Base-by-base conservation (phyloP, 2,797 vertebrate genomes). In the Sus cebifrons region DNA sequence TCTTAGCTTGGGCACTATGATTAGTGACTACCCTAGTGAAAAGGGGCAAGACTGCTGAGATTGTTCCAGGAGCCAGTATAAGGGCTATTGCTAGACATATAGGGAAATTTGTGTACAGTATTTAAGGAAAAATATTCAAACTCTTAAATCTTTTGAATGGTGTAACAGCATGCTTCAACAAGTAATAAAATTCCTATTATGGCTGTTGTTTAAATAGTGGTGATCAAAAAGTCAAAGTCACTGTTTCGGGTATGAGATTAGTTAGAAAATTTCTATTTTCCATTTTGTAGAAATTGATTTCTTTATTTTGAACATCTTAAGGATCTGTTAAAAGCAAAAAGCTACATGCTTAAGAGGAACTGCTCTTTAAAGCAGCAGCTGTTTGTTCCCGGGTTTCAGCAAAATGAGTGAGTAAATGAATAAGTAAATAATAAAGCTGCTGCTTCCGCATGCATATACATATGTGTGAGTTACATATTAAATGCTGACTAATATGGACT, bases 221-320 rank as follows among this genome's bases (percentile, higher is more conserved):
- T 4, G 12, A 17, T 86, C 40, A 14, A 67, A 29, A 94, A 78
- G 79, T 88, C 62, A 44, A 27, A 89, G 36, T 32, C 15, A 75
- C 71, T 62, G 25, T 81, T 87, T 83, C 18, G 64, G 21, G 20
- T 83, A 40, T 67, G 56, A 68, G 29, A 56, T 62, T 86, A 62
- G 18, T 70, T 84, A 78, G 65, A 92, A 87, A 87, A 62, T 36
- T 23, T 27, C 23, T 54, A n/a, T 74, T 67, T 97, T 92, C 49
- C 67, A 54, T 36, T 75, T 8, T 16, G 10, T 29, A 65, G 49
- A 75, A 92, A 71, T 75, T n/a, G 62, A 86, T 92, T 88, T 85
- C 27, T 65, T 77, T 87, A 11, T 91, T 82, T 11, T 25, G 23
- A 90, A 56, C 16, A 27, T 79, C 54, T 90, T 60, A 90, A 81